phyloP scores from a whole-genome alignment of 1,140 invertebrate genomes.

The Trachymyrmex cornetzi region DNA sequence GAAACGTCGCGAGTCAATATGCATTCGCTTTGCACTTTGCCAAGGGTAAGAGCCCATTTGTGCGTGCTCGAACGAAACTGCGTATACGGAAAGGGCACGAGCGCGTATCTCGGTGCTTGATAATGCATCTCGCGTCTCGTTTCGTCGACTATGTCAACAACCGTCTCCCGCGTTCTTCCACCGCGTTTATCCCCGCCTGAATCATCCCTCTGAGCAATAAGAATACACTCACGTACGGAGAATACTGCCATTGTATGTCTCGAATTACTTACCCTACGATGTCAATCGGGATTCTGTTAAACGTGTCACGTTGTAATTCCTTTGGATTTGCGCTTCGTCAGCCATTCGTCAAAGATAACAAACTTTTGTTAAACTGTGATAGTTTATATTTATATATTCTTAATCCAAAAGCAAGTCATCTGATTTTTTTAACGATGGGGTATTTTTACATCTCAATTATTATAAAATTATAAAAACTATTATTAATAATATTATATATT shows the following conservation, averaged over 20 bases:
- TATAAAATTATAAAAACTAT: too few species aligned
- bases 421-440: too few species aligned
- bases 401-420: too few species aligned
- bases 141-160: constrained; percentile 47
- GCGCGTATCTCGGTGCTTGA: constrained; percentile 33
- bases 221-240: constrained; percentile 4
- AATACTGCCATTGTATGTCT: constrained; percentile 14
- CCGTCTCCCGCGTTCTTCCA: constrained; percentile 1
- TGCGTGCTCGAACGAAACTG: constrained; percentile 32
- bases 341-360: background rate
- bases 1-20: constrained; percentile 57
- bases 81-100: background rate
- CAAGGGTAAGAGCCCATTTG: constrained; percentile 51
- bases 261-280: constrained; percentile 13
- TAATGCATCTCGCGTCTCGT: constrained; percentile 56
- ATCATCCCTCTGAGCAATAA: constrained; percentile 55
- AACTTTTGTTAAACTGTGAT: background rate
- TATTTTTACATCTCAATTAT: too few species aligned
- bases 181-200: background rate
- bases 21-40: constrained; percentile 47
- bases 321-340: background rate
- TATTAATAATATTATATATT: too few species aligned
- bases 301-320: background rate
- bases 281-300: constrained; percentile 23
- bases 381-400: background rate